These are phyloP conservation scores for Amaurobius ferox DNA, from an alignment of 2,888 invertebrate species.

Conservation along the genomic window DNA sequence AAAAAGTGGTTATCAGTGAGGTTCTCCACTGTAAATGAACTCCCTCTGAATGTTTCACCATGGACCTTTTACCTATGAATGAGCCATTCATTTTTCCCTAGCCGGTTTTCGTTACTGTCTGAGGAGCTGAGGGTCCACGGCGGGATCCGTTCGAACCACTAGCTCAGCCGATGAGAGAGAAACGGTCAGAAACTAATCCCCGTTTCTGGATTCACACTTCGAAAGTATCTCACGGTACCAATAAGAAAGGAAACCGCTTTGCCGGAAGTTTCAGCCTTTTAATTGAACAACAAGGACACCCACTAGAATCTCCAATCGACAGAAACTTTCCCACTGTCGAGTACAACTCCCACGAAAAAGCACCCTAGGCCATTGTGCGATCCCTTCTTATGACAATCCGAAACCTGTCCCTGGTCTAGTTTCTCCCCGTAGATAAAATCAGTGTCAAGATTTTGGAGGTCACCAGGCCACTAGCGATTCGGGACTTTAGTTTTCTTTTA, in stretches of 20 bases:
- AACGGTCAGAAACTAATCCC: constrained; percentile 9
- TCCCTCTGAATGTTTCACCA: too few species aligned
- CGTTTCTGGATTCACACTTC: constrained; percentile 49
- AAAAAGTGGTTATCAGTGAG: too few species aligned
- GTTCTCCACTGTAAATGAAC: too few species aligned
- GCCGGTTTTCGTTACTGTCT: too few species aligned
- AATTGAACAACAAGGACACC: constrained; percentile 42
- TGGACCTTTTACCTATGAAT: too few species aligned
- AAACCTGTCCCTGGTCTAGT: constrained; percentile 29
- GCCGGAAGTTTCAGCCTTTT: constrained; percentile 42
- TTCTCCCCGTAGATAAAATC: constrained; percentile 36
- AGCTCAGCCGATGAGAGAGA: background rate
- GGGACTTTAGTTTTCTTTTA: background rate
- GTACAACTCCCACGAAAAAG: constrained; percentile 28
- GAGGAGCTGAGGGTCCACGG: too few species aligned
- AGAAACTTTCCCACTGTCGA: constrained; percentile 47
- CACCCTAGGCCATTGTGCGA: constrained; percentile 34
- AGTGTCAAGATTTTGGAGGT: constrained; percentile 60
- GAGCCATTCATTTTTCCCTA: too few species aligned
- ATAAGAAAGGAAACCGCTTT: constrained; percentile 41
- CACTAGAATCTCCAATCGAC: constrained; percentile 14
- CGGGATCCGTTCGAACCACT: too few species aligned
- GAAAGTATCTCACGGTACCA: constrained; percentile 40
- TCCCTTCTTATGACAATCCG: constrained; percentile 23
- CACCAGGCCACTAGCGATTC: constrained; percentile 60